phyloP scores from a whole-genome alignment of 2,888 invertebrate genomes.

The Synergus gifuensis region DNA sequence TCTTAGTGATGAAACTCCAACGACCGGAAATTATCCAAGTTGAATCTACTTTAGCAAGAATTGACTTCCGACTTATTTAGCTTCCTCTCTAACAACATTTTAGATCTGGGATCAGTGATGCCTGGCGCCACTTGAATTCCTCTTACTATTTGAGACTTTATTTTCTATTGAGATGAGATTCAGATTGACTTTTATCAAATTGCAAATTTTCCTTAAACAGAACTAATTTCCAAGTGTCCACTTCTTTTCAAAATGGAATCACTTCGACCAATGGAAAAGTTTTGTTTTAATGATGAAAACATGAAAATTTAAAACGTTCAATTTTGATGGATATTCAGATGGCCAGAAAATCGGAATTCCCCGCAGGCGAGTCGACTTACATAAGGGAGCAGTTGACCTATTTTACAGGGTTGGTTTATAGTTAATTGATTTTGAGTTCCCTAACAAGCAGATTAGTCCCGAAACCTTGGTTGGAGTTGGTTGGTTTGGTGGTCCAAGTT shows the following conservation, averaged over 20 bases:
- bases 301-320: not conserved
- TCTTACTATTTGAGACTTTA: slow-evolving; percentile 5
- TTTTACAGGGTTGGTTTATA: slow-evolving; percentile 5
- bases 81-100: slow-evolving; percentile 12
- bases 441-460: slow-evolving; percentile 33
- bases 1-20: slow-evolving; percentile 10
- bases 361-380: slow-evolving; percentile 10
- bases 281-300: too few species aligned
- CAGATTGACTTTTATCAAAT: not conserved
- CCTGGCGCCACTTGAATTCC: slow-evolving; percentile 11
- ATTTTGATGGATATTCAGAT: not conserved
- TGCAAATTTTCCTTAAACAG: not conserved
- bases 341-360: not conserved
- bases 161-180: not conserved
- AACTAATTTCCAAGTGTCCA: not conserved
- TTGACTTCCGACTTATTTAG: slow-evolving; percentile 21
- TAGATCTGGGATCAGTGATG: slow-evolving; percentile 13
- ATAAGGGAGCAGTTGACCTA: slow-evolving; percentile 8
- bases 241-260: not conserved
- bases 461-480: not conserved
- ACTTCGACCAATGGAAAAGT: too few species aligned
- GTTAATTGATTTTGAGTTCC: slow-evolving; percentile 38
- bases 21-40: slow-evolving; percentile 30
- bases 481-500: slow-evolving; percentile 7
- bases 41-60: slow-evolving; percentile 22